Evolutionary conservation across 2,888 invertebrate species (phyloP), one percentile per base, ranked within the genome.

Genomic region (Epistrophella euchroma): DNA sequence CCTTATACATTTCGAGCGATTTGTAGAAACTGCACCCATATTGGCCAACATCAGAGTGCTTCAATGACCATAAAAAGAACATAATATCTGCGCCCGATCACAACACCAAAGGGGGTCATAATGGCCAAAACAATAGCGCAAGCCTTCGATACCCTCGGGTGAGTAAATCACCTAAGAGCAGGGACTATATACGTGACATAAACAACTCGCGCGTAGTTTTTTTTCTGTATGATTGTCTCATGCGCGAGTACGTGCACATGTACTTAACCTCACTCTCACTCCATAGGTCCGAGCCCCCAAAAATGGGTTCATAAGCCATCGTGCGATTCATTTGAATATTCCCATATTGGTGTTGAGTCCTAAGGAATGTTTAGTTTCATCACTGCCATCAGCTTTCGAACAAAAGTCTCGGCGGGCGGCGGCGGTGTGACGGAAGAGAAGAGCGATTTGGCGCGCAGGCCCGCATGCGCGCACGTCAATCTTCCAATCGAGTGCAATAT

Each of bases 131-230:
- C 82, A 86, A 86, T 74, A 77, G 72, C 19, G 37, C 81, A 78
- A 52, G 64, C 86, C 81, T 77, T 17, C 32, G 74, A 78, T 78
- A 84, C 72, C 76, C 80, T 68, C 66, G 74, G 81, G 86, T 86
- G 74, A 86, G 86, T 86, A 86, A 86, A 82, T 86, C 86, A 86
- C 86, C 81, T 71, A 78, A 52, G 52, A 82, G 82, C 70, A 77
- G 56, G 58, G 72, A 78, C 70, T 86, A n/a, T n/a, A n/a, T n/a
- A 86, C 86, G 86, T 86, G 86, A 86, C 82, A 86, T 86, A 82
- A 86, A 82, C 86, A 82, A 86, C 86, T 86, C 74, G 81, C 64
- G 70, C 86, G 55, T 64, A 47, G 70, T 28, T 17, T 28, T 56
- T 55, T 35, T 35, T 11, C 17, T 56, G 32, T 55, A 7, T 75